Evolutionary conservation across 2,113 vertebrate species (phyloP), one percentile per base, ranked within the genome.

Genomic region (Oophaga pumilio): DNA sequence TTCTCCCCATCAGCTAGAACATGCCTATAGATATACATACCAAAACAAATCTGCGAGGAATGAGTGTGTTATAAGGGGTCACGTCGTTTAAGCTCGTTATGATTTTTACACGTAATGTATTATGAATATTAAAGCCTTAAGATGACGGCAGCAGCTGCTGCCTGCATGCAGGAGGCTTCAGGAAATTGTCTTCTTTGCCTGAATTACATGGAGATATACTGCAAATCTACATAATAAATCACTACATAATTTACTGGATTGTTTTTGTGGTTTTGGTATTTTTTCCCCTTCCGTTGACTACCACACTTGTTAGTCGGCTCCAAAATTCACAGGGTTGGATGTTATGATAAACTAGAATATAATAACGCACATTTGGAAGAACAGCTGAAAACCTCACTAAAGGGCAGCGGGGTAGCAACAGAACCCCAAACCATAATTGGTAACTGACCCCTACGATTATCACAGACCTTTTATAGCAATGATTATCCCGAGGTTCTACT

Each of bases 41-140:
- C 60, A 68, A 50, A 68, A 50, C 28, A 24, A 52, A 82, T 64
- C 18, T 50, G 6, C 52, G 20, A 50, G 33, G 10, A 68, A 24
- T 43, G 12, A 24, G 14, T 1, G 0, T 50, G 4, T 82, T 12
- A 68, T 50, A 4, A 8, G 49, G 64, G 60, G 22, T 15, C 60
- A 82, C 80, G 52, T 82, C 50, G 20, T 68, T 50, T 82, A 50
- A 52, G 33, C 33, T 50, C 68, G 60, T 66, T 82, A 50, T 15
- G 11, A 64, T 52, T 6, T 43, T 50, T 68, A 50, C 64, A 82
- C 52, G 60, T 26, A 66, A 66, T 18, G 17, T 26, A 62, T 59
- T 80, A 33, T 43, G 24, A 18, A 59, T 62, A 79, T 43, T 20
- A 0, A 11, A 15, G 28, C 15, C 62, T 17, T 81, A 28, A 43